Percentiles rank a stretch among this genome's conserved stretches.
phyloP scores from a whole-genome alignment of 2,797 vertebrate genomes.

The Falco berigora region DNA sequence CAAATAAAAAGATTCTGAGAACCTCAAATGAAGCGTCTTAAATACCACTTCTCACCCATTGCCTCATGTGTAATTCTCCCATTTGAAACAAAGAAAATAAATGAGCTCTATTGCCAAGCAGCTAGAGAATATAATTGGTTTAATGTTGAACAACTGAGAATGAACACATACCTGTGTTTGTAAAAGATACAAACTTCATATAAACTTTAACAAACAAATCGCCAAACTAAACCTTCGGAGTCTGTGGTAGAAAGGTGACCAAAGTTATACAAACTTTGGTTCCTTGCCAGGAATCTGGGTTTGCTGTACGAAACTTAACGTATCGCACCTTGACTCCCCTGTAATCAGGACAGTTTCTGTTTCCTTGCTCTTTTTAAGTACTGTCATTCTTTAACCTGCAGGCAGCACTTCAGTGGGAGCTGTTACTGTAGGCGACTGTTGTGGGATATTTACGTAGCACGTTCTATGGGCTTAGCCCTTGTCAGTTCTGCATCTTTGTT shows the following conservation, averaged over 20 bases:
- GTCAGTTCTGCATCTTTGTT: not conserved
- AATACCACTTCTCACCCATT: not conserved
- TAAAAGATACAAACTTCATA: not conserved
- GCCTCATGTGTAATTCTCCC: not conserved
- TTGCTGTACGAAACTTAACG: not conserved
- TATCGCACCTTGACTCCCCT: not conserved
- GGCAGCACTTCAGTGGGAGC: not conserved
- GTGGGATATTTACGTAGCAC: not conserved
- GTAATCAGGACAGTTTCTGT: not conserved
- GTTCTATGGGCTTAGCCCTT: not conserved
- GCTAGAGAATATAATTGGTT: not conserved
- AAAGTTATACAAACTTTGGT: no score
- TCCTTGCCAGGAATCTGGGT: not conserved
- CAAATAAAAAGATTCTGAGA: not conserved
- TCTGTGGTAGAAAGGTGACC: no score
- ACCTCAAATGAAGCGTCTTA: not conserved
- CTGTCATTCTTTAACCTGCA: not conserved
- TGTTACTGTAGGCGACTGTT: not conserved
- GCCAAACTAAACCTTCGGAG: no score
- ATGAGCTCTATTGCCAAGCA: not conserved
- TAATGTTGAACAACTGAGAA: not conserved
- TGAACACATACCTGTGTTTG: not conserved
- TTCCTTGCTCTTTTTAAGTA: not conserved
- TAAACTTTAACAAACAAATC: no score
- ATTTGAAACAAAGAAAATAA: not conserved